phyloP scores from a whole-genome alignment of 2,888 invertebrate genomes.

The Lycia hirtaria region DNA sequence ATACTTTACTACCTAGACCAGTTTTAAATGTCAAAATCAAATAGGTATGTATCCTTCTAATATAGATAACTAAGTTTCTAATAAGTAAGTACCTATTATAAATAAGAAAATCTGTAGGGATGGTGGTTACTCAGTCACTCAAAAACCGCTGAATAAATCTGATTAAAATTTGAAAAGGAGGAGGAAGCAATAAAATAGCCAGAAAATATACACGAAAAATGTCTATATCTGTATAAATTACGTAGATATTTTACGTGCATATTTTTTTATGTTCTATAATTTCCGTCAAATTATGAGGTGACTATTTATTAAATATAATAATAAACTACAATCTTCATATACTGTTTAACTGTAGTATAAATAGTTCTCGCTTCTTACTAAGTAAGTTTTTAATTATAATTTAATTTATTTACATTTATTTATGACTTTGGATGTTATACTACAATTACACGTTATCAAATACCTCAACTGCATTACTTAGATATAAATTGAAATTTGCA shows the following conservation, averaged over 20 bases:
- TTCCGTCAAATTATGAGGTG: neutral
- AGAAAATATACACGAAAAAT: neutral
- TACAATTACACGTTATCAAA: constrained; percentile 23
- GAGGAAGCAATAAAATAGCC: no score
- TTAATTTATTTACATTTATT: constrained; percentile 40
- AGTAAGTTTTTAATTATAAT: neutral
- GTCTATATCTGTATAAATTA: no score
- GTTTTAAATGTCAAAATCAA: neutral
- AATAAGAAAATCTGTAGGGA: no score
- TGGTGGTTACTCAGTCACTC: no score
- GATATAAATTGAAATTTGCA: constrained; percentile 28
- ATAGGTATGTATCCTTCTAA: no score
- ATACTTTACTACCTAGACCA: neutral
- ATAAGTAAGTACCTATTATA: no score
- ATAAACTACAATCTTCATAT: neutral
- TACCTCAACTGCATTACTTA: neutral
- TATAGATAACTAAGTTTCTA: no score
- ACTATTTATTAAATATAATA: neutral
- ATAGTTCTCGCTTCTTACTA: constrained; percentile 8
- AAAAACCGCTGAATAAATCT: no score
- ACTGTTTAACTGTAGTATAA: constrained; percentile 5
- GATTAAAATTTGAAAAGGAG: no score
- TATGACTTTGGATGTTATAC: constrained; percentile 61
- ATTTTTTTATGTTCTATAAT: no score
- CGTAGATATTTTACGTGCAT: no score